These are phyloP conservation scores for Tricholaema leucomelas DNA, from an alignment of 2,113 vertebrate genomes.

Conservation along the genomic window DNA sequence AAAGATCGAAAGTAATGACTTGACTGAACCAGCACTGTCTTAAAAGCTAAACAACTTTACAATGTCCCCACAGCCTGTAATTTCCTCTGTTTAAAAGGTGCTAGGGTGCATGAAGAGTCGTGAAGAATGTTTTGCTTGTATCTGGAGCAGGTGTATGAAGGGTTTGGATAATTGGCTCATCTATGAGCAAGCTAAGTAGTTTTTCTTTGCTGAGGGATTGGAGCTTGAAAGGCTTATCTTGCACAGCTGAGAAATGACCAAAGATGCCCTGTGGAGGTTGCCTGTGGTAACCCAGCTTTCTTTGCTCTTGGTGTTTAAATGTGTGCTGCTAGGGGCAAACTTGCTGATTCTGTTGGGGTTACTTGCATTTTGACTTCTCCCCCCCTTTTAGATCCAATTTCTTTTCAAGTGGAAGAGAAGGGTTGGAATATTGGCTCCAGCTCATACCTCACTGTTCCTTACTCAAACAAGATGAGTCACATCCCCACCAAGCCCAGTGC, in stretches of 20 bases:
- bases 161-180: neutral
- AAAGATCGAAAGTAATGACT: neutral
- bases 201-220: neutral
- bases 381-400: neutral
- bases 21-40: neutral
- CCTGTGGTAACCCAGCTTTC: neutral
- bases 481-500: neutral
- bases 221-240: neutral
- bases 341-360: neutral
- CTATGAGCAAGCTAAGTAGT: neutral
- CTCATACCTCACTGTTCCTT: neutral
- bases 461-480: conserved; percentile 10
- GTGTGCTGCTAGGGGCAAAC: neutral
- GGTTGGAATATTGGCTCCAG: neutral
- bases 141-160: neutral
- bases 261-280: neutral
- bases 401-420: neutral
- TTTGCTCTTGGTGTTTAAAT: neutral
- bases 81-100: neutral
- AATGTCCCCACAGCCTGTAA: neutral
- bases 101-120: neutral
- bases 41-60: neutral
- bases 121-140: neutral
- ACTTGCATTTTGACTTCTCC: neutral
- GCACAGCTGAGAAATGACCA: neutral